phyloP scores from a whole-genome alignment of 1,140 invertebrate genomes.

The Anastrepha ludens region DNA sequence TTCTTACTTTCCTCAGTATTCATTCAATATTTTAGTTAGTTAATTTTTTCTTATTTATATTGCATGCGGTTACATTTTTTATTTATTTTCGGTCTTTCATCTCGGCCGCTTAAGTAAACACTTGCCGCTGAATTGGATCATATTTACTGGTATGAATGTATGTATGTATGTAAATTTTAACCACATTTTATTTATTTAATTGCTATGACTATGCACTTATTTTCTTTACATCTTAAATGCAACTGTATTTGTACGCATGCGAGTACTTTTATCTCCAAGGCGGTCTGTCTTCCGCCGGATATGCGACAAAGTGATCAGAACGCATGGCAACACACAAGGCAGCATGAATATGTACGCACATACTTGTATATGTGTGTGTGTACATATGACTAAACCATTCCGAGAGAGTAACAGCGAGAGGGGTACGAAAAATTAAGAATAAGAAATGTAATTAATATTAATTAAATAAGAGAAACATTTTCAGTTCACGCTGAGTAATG shows the following conservation, averaged over 20 bases:
- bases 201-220: not conserved
- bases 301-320: not conserved
- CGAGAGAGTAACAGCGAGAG: not conserved
- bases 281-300: conserved; percentile 2
- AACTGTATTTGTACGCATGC: not conserved
- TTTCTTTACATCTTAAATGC: not conserved
- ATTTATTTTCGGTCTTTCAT: not conserved
- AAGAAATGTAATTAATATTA: not conserved
- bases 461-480: not conserved
- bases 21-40: too few species aligned
- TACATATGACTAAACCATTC: not conserved
- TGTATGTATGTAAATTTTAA: not conserved
- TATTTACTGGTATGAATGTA: too few species aligned
- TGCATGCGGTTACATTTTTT: too few species aligned
- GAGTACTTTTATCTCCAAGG: not conserved
- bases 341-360: not conserved
- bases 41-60: too few species aligned
- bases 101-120: not conserved
- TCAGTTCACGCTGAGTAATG: too few species aligned
- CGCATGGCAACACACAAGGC: not conserved
- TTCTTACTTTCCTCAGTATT: too few species aligned
- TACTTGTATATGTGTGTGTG: too few species aligned
- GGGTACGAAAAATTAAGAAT: not conserved
- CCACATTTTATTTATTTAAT: not conserved
- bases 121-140: too few species aligned